phyloP scores from a whole-genome alignment of 2,888 invertebrate genomes.

The Himalopsyche japonica region DNA sequence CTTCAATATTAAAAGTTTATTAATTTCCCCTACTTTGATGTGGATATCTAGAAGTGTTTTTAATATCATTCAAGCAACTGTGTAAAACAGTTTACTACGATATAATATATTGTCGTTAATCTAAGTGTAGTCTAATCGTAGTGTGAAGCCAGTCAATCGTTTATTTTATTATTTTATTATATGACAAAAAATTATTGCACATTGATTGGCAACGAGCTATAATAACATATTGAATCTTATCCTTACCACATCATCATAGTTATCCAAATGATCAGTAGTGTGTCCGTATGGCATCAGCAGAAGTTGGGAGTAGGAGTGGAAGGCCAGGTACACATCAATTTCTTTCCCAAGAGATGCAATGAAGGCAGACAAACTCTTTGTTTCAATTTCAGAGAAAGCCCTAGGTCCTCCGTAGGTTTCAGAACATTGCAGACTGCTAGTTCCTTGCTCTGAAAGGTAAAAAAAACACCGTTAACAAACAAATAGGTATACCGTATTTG shows the following conservation, averaged over 20 bases:
- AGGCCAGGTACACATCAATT: conserved; percentile 57
- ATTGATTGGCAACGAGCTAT: too few relatives aligned
- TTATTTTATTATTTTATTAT: too few relatives aligned
- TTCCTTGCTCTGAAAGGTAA: conserved; percentile 48
- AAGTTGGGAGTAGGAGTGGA: conserved; percentile 63
- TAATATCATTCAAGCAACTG: background rate
- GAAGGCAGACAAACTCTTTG: conserved; percentile 51
- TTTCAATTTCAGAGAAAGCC: conserved; percentile 62
- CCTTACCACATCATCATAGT: conserved; percentile 53
- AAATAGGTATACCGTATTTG: background rate
- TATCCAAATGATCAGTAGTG: conserved; percentile 45
- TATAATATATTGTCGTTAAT: background rate
- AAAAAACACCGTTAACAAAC: too few relatives aligned
- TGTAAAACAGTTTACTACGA: background rate
- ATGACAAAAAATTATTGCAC: too few relatives aligned
- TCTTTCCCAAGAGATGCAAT: conserved; percentile 46
- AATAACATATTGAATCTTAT: too few relatives aligned
- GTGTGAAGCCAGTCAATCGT: too few relatives aligned
- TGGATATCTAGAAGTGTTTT: too few relatives aligned
- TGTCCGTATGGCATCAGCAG: conserved; percentile 59
- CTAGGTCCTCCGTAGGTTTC: conserved; percentile 58
- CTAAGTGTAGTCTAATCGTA: too few relatives aligned
- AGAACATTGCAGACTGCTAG: conserved; percentile 54
- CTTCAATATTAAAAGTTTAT: too few relatives aligned
- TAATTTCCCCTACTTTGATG: too few relatives aligned